phyloP scores from a whole-genome alignment of 2,888 invertebrate species.

The Lithophane socia region DNA sequence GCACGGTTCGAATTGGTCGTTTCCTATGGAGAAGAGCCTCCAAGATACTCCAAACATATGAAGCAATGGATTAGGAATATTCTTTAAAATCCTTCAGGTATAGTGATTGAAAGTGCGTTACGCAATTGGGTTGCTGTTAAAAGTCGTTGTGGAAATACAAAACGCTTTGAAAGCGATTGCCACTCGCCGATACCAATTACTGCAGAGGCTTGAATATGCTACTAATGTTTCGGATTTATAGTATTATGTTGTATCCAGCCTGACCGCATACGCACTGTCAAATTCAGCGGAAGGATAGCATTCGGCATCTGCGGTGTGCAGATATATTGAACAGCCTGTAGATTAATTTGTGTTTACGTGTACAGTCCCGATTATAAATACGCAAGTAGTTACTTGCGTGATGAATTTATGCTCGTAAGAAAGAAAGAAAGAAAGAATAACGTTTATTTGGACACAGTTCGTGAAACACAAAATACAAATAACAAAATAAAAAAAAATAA shows the following conservation, averaged over 20 bases:
- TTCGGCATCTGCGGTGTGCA: constrained; percentile 40
- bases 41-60: too few species aligned
- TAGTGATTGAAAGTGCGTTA: too few species aligned
- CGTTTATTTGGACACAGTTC: too few species aligned
- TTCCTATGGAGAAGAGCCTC: too few species aligned
- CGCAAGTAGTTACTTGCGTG: too few species aligned
- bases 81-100: too few species aligned
- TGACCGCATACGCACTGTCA: constrained; percentile 42
- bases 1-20: too few species aligned
- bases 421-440: too few species aligned
- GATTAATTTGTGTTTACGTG: constrained; percentile 24
- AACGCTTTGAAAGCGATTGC: not conserved
- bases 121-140: not conserved
- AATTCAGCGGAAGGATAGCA: constrained; percentile 50
- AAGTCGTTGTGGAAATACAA: not conserved
- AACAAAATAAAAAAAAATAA: too few species aligned
- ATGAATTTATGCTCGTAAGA: too few species aligned
- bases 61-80: too few species aligned
- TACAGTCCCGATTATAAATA: not conserved
- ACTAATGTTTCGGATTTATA: constrained; percentile 12
- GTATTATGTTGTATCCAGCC: not conserved
- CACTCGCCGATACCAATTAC: not conserved
- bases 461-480: too few species aligned
- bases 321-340: constrained; percentile 24
- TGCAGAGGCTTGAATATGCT: not conserved